Percentiles rank a stretch among this genome's conserved stretches.
Evolutionary conservation across 2,888 invertebrate species (phyloP).

Genomic region (Drosophila barbarae): DNA sequence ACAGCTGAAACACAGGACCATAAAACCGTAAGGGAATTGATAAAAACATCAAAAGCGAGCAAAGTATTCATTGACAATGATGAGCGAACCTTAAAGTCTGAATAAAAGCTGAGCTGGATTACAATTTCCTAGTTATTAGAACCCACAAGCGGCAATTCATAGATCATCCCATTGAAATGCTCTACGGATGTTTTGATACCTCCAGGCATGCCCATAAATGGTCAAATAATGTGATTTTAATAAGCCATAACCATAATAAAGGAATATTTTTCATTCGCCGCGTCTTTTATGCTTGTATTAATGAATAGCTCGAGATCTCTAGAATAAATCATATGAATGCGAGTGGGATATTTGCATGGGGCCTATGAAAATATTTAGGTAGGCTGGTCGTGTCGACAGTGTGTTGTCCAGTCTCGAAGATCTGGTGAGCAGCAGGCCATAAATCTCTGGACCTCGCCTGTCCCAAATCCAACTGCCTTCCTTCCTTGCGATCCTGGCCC

Average conservation of each 20-base stretch:
- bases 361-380: constrained; percentile 67
- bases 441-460: constrained; percentile 23
- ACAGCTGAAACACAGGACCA: constrained; percentile 23
- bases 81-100: constrained; percentile 1
- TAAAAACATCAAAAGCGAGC: constrained; percentile 7
- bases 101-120: constrained; percentile 15
- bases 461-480: constrained; percentile 1
- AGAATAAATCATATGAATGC: constrained; percentile 43
- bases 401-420: constrained; percentile 49
- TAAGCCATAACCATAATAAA: constrained; percentile 50
- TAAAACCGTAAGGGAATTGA: constrained; percentile 12
- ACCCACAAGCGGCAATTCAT: constrained; percentile 33
- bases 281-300: constrained; percentile 26
- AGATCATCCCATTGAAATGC: constrained; percentile 13
- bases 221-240: constrained; percentile 56
- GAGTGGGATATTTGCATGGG: constrained; percentile 55
- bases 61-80: not conserved
- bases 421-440: constrained; percentile 37
- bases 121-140: constrained; percentile 38
- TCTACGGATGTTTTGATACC: constrained; percentile 51
- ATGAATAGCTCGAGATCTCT: constrained; percentile 19
- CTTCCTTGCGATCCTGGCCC: constrained; percentile 15
- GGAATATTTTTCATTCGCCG: constrained; percentile 38
- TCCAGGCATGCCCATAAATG: constrained; percentile 34
- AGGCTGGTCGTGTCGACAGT: constrained; percentile 62